Evolutionary conservation across 2,888 invertebrate genomes (phyloP), one percentile per base, ranked within the genome.

Genomic region (Pteria penguin): DNA sequence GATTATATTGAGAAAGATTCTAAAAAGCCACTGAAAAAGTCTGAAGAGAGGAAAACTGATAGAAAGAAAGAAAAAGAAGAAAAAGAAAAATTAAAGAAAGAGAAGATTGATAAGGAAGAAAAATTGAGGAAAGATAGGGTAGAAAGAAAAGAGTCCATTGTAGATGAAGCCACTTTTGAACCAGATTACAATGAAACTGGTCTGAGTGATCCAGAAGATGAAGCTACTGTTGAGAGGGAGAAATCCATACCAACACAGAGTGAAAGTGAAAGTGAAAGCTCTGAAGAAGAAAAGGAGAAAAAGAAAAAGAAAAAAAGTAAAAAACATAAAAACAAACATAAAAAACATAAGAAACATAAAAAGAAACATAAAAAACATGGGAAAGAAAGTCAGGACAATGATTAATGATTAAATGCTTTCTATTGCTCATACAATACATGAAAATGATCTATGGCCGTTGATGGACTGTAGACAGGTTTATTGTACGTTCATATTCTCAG

Each of bases 81-180:
- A 45, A 54, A 22, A 18, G 14, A 18, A 22, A 29, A 55, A 33
- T 33, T 26, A 31, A 52, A 32, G 52, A 4, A 45, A 24, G 57
- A 36, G 32, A 26, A 11, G 36, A 73, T 14, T 55, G 14, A 24
- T 26, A 65, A 57, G 22, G 45, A 62, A 33, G 63, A 52, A 24
- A 61, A 18, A 24, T 0, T 68, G 26, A 66, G 27, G n/a, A 11
- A n/a, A 52, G 27, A 60, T 4, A 66, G 75, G 1, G 32, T 81
- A 29, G 84, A 86, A 31, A 76, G 90, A 4, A 89, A 89, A 72
- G 86, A 89, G 24, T 90, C 90, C 0, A 78, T 88, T 26, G 79
- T 88, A 55, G 90, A 90, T 71, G 90, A 90, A 76, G 82, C 89
- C 0, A 82, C 84, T 67, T 90, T 90, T 85, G 89, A 85, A 52